A percentile compares a stretch with the other conserved stretches of the same genome.
These are phyloP conservation scores for Parasteatoda tepidariorum DNA, from an alignment of 1,140 invertebrate genomes.

Conservation along the genomic window DNA sequence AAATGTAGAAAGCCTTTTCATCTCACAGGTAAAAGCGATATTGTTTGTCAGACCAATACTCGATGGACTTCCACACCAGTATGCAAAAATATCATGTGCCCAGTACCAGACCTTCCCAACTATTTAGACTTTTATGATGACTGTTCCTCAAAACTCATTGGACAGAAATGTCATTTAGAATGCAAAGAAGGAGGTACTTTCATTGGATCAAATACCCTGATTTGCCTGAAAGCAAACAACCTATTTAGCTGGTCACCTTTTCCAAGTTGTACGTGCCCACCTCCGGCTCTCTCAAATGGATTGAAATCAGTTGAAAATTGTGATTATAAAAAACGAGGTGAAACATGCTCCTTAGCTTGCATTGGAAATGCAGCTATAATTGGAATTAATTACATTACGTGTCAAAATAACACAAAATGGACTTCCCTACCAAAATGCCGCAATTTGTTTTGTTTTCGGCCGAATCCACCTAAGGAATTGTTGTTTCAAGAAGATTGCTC, in stretches of 20 bases:
- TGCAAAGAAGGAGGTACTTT: background rate
- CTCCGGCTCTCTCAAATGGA: background rate
- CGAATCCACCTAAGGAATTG: background rate
- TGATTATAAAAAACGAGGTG: background rate
- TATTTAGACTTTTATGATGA: background rate
- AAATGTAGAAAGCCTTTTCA: background rate
- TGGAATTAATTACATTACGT: background rate
- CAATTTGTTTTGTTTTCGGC: background rate
- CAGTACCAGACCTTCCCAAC: background rate
- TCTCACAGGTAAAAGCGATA: background rate
- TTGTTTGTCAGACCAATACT: background rate
- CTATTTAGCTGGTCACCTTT: background rate
- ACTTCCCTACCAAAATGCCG: background rate
- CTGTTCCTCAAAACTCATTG: background rate
- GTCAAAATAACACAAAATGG: background rate
- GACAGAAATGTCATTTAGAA: background rate
- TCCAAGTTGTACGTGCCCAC: background rate
- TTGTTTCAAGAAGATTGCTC: background rate
- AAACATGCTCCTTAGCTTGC: background rate
- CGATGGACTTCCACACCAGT: background rate
- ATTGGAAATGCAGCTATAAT: background rate
- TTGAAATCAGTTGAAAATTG: background rate
- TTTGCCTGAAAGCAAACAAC: background rate
- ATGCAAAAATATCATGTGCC: background rate
- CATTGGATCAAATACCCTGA: background rate